Evolutionary conservation across 2,113 vertebrate genomes (phyloP), one percentile per base, ranked within the genome.

Genomic region (Synchiropus splendidus): DNA sequence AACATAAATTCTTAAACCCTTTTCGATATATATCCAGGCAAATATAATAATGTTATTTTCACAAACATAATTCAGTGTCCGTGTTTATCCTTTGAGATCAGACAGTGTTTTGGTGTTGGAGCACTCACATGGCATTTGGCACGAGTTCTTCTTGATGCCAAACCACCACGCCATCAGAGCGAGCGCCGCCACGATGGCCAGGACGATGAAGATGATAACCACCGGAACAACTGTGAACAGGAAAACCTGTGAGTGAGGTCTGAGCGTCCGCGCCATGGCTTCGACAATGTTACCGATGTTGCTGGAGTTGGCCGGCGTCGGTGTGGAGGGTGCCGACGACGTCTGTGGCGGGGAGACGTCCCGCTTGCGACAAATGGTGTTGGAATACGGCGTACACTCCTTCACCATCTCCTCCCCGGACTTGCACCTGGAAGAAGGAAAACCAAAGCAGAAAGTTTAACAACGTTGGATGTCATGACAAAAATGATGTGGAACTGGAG

Each of bases 301-400:
- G n/a, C 2, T 21, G 3, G 57, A 16, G 12, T 64, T 16, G 2
- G 17, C n/a, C 0, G 64, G 48, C 1, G 43, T 50, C 0, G 42
- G 42, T 0, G 47, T 16, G 0, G 60, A 39, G 5, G 2, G 17
- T 5, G 12, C 9, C 0, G 53, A 35, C 1, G 68, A 11, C 12
- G 27, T 41, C 12, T 48, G n/a, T 1, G 77, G 65, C 0, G 75
- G 55, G 1, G 51, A 54, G 2, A 21, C 53, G 9, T 51, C 33
- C 10, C 42, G 72, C 54, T 81, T 84, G 33, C 31, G 61, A 53
- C 85, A 87, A 41, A 70, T 61, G 0, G 83, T 77, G 62, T 87
- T 86, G 1, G 81, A 85, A 17, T 62, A 72, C 0, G 73, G 44
- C 1, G 80, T 84, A 75, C 85, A 87, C 21, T 48, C 58, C 46